phyloP scores from a whole-genome alignment of 2,888 invertebrate genomes.

The Drosophila rubida region DNA sequence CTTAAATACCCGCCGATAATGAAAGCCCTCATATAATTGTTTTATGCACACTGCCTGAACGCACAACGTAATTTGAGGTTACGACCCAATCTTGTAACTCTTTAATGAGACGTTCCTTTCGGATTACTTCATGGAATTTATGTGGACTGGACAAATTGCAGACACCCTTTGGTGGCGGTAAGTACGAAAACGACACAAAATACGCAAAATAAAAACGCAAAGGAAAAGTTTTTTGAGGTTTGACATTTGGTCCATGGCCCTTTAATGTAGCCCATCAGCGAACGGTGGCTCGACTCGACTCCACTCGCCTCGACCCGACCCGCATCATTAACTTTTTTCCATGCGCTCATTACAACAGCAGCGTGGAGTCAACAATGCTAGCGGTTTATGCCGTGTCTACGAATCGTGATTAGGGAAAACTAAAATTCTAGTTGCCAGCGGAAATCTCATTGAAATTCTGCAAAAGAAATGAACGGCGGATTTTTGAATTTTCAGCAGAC shows the following conservation, averaged over 20 bases:
- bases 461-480: not conserved
- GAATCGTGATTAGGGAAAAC: slow-evolving; percentile 28
- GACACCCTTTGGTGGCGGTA: slow-evolving; percentile 11
- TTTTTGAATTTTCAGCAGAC: not conserved
- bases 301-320: slow-evolving; percentile 47
- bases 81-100: not conserved
- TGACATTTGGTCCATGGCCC: slow-evolving; percentile 72
- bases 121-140: not conserved
- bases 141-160: not conserved
- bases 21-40: not conserved
- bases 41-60: not conserved
- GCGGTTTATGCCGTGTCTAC: slow-evolving; percentile 46
- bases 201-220: slow-evolving; percentile 22
- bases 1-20: not conserved
- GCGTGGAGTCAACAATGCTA: slow-evolving; percentile 11
- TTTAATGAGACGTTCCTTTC: not conserved
- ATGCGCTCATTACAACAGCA: slow-evolving; percentile 55
- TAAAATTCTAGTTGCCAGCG: not conserved
- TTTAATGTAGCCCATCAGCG: slow-evolving; percentile 60
- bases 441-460: not conserved
- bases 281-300: slow-evolving; percentile 31
- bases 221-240: slow-evolving; percentile 56
- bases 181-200: slow-evolving; percentile 33
- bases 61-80: not conserved
- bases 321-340: slow-evolving; percentile 75